phyloP scores from a whole-genome alignment of 1,140 invertebrate species.

The Hesperophylax magnus region DNA sequence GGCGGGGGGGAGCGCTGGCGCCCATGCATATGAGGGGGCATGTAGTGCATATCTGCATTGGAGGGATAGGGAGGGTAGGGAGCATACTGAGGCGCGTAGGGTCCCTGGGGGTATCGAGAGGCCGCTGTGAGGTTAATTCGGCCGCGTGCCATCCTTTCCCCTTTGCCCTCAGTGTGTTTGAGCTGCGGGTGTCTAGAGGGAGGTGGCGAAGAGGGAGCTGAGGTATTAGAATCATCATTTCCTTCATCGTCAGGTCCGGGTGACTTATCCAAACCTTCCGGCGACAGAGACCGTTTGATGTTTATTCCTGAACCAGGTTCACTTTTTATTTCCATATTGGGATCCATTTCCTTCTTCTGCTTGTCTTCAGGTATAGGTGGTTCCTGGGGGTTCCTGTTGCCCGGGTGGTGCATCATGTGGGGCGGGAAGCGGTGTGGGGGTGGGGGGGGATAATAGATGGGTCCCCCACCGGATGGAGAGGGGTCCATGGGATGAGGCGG shows the following conservation, averaged over 20 bases:
- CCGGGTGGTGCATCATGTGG: conserved; percentile 28
- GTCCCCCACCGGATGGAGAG: conserved; percentile 70
- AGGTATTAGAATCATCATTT: conserved; percentile 56
- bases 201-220: conserved; percentile 50
- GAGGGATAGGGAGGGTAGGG: conserved; percentile 67
- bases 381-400: background rate
- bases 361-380: conserved; percentile 1
- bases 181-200: conserved; percentile 43
- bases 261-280: conserved; percentile 60
- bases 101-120: conserved; percentile 64
- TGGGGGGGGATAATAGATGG: conserved; percentile 59
- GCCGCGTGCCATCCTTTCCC: conserved; percentile 59
- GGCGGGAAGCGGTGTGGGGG: conserved; percentile 46
- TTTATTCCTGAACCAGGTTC: conserved; percentile 16
- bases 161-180: conserved; percentile 65
- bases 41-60: conserved; percentile 44
- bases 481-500: conserved; percentile 70
- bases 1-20: conserved; percentile 24
- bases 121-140: conserved; percentile 49
- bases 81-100: conserved; percentile 67
- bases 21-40: conserved; percentile 44
- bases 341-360: conserved; percentile 42
- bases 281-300: conserved; percentile 46
- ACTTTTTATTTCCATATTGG: conserved; percentile 16
- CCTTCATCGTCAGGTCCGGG: conserved; percentile 64